These are phyloP conservation scores for Heliconius sara DNA, from an alignment of 2,888 invertebrate genomes.

Conservation along the genomic window DNA sequence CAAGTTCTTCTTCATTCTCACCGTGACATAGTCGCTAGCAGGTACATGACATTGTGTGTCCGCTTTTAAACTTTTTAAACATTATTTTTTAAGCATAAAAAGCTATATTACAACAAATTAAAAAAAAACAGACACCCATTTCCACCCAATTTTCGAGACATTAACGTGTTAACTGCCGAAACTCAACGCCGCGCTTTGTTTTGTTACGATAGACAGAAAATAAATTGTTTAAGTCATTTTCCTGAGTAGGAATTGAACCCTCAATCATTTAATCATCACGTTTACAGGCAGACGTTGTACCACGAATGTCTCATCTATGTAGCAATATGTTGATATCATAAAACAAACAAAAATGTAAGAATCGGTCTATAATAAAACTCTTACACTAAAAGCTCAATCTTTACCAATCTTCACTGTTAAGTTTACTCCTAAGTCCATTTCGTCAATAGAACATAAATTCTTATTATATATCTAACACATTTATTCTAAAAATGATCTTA, in stretches of 20 bases:
- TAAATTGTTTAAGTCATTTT: neutral
- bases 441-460: constrained; percentile 13
- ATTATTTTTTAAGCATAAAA: no score
- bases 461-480: neutral
- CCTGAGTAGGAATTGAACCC: neutral
- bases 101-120: no score
- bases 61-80: no score
- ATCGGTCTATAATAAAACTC: neutral
- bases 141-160: no score
- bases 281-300: neutral
- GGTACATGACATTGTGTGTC: no score
- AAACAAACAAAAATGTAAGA: no score
- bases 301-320: neutral
- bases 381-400: constrained; percentile 1
- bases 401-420: neutral
- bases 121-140: no score
- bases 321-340: no score
- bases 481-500: neutral
- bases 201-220: neutral
- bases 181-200: neutral
- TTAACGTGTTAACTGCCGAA: neutral
- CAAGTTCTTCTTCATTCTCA: no score
- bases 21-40: no score
- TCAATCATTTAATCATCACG: neutral
- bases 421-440: constrained; percentile 1